These are phyloP conservation scores for Ectemnius lituratus DNA, from an alignment of 2,888 invertebrate genomes.

Conservation along the genomic window DNA sequence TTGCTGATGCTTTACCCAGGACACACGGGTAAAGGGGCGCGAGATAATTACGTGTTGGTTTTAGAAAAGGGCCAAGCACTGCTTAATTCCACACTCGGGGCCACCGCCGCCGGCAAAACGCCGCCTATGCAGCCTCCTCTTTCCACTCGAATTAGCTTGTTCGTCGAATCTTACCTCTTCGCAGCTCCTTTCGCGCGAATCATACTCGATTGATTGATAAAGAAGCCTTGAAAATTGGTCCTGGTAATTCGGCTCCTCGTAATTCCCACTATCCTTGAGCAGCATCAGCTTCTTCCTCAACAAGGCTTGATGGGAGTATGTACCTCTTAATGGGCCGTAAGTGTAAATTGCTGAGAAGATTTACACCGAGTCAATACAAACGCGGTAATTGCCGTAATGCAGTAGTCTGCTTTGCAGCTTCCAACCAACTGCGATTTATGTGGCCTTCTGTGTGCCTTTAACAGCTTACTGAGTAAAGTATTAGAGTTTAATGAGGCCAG, in stretches of 20 bases:
- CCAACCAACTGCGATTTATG: constrained; percentile 1
- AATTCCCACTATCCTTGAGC: background rate
- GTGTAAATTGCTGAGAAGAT: background rate
- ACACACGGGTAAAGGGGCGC: constrained; percentile 62
- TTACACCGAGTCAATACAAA: background rate
- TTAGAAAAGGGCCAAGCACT: constrained; percentile 74
- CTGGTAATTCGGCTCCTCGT: background rate
- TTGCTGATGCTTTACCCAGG: constrained; percentile 51
- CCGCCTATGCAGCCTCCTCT: constrained; percentile 37
- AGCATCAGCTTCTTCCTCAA: background rate
- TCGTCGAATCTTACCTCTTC: constrained; percentile 12
- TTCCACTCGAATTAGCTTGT: constrained; percentile 30
- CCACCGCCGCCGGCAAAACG: constrained; percentile 48
- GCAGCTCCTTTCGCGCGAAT: constrained; percentile 20
- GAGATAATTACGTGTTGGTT: constrained; percentile 78
- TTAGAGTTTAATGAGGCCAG: constrained; percentile 6
- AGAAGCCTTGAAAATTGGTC: constrained; percentile 8
- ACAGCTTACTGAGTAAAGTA: background rate
- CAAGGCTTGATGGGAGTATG: background rate
- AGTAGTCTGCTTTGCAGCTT: background rate
- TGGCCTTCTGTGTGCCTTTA: background rate
- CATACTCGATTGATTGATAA: constrained; percentile 16
- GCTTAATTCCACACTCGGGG: constrained; percentile 71
- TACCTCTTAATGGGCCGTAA: background rate
- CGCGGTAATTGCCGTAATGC: background rate